Evolutionary conservation across 2,797 vertebrate species (phyloP).

Genomic region (Poeciliopsis turneri): DNA sequence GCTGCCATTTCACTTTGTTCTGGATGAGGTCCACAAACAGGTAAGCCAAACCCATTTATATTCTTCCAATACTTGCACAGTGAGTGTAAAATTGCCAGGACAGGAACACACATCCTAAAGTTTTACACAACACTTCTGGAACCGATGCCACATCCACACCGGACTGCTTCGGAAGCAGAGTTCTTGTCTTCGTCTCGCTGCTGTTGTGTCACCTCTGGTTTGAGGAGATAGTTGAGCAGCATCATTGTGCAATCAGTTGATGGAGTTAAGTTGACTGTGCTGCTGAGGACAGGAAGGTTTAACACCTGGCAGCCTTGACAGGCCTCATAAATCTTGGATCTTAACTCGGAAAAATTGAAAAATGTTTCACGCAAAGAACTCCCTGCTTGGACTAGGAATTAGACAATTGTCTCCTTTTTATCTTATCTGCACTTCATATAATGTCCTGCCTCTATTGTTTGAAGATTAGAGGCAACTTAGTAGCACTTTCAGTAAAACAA

Average conservation of each 20-base stretch:
- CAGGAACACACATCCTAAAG: not conserved
- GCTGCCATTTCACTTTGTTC: conserved; percentile 77
- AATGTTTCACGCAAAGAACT: conserved; percentile 8
- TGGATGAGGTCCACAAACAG: conserved; percentile 88
- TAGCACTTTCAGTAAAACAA: not conserved
- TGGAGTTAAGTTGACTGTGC: conserved; percentile 34
- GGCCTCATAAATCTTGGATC: conserved; percentile 31
- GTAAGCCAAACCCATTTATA: conserved; percentile 75
- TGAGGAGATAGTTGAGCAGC: conserved; percentile 40
- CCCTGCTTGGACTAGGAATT: conserved; percentile 2
- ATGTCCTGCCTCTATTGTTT: not conserved
- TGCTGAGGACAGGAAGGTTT: conserved; percentile 42
- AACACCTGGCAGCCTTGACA: conserved; percentile 33
- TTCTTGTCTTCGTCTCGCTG: conserved; percentile 25
- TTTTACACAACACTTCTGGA: conserved; percentile 19
- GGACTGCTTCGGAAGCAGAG: conserved; percentile 59
- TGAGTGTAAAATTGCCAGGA: conserved; percentile 16
- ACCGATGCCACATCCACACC: conserved; percentile 27
- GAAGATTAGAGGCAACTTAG: not conserved
- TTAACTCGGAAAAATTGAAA: conserved; percentile 22
- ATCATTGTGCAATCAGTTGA: conserved; percentile 40
- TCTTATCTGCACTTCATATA: not conserved
- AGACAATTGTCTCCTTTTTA: not conserved
- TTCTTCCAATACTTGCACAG: conserved; percentile 14
- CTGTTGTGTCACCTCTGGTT: conserved; percentile 45